Evolutionary conservation across 2,888 invertebrate genomes (phyloP), one percentile per base, ranked within the genome.

Genomic region (Bugulina stolonifera): DNA sequence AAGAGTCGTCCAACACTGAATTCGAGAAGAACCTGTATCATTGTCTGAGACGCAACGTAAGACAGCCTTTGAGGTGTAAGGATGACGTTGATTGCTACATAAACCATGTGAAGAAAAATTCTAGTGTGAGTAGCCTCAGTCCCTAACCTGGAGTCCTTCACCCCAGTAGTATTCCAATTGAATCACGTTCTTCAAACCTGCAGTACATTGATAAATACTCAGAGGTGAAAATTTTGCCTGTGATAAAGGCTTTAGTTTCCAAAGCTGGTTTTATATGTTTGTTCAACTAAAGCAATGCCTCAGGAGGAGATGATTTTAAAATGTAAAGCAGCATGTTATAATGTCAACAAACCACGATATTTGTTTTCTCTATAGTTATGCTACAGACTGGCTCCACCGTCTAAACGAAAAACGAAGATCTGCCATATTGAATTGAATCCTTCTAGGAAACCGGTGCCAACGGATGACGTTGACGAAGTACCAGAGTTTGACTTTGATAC

Each of bases 111-210:
- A 64, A 32, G 14, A 64, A 32, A 27, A 64, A 34, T 32, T 27
- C 64, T n/a, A 64, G 64, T 64, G 64, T 64, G 32, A 64, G 64
- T 25, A 23, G 57, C 57, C 5, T 22, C 25, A 25, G 52, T 52
- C 22, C 52, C 52, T n/a, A n/a, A 43, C 18, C 18, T 43, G 10
- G 5, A 43, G 43, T n/a, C n/a, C 43, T 43, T 10, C 43, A 18
- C 18, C 5, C 43, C 5, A 43, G 43, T 43, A 43, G 43, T 43
- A 43, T 43, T 43, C 10, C 43, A 10, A 5, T 43, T 43, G 18
- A 10, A 43, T 43, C 18, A 43, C 43, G 5, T 10, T 5, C 43
- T 43, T 10, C 18, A 18, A 10, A 43, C 43, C 5, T 10, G 43
- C 18, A 43, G 43, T 43, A 43, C n/a, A n/a, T n/a, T n/a, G n/a